These are phyloP conservation scores for Drosophila picticornis DNA, from an alignment of 2,888 invertebrate genomes.

Conservation along the genomic window DNA sequence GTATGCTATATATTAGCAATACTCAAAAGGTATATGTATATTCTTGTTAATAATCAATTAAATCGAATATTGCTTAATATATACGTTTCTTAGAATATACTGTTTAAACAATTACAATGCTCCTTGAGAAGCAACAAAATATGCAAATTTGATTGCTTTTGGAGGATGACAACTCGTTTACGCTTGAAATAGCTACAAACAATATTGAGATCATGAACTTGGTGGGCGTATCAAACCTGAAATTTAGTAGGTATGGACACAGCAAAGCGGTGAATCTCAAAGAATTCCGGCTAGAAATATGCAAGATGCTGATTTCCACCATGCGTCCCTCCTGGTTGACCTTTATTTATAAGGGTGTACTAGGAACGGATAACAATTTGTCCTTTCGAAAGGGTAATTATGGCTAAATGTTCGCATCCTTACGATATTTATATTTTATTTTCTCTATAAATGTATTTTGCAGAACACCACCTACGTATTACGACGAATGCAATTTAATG, in stretches of 20 bases:
- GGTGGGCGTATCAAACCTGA: neutral
- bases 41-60: neutral
- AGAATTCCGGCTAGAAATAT: neutral
- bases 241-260: neutral
- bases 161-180: neutral
- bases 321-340: neutral
- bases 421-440: neutral
- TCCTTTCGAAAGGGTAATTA: neutral
- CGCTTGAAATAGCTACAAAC: accelerated
- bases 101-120: neutral
- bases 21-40: slow-evolving; percentile 4
- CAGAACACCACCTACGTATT: neutral
- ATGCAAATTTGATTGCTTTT: accelerated
- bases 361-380: neutral
- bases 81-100: neutral
- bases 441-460: neutral
- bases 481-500: neutral
- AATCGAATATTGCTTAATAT: neutral
- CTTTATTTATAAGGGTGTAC: neutral
- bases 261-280: neutral
- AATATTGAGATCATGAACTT: neutral
- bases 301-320: neutral
- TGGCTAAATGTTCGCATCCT: neutral
- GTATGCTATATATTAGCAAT: slow-evolving; percentile 5
- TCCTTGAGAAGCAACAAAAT: neutral